A percentile compares a stretch with the other conserved stretches of the same genome.
Conservation (phyloP, 2,113 vertebrate genomes). For the Apistogramma diplotaenia region DNA sequence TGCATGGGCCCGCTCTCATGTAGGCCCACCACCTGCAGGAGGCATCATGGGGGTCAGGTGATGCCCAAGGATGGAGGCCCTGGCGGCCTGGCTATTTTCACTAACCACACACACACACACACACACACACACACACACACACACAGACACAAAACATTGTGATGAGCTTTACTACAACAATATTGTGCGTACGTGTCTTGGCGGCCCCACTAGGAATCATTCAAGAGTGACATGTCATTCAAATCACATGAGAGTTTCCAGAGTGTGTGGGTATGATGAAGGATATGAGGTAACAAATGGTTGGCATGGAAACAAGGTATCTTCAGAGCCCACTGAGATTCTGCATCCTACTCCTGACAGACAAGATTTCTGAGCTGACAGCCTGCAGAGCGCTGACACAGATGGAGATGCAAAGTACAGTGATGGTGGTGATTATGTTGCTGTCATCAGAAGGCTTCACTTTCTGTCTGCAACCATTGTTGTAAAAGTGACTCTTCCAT, state of each 20-base stretch:
- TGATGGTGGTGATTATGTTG: neutral
- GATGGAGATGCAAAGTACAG: constrained; percentile 10
- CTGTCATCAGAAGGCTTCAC: neutral
- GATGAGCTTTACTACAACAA: neutral
- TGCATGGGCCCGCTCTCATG: too few relatives aligned
- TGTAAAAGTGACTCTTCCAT: neutral
- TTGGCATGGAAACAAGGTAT: constrained; percentile 60
- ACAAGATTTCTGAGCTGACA: constrained; percentile 7
- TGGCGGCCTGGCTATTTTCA: neutral
- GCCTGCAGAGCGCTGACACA: constrained; percentile 21
- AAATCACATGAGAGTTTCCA: neutral
- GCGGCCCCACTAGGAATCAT: neutral
- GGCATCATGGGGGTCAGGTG: too few relatives aligned
- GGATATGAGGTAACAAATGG: constrained; percentile 39
- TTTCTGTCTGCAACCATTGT: neutral
- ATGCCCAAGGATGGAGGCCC: too few relatives aligned
- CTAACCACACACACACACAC: neutral
- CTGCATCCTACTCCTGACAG: constrained; percentile 30
- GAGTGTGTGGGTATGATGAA: neutral
- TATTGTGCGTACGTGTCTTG: neutral
- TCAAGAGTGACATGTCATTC: neutral
- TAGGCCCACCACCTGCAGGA: too few relatives aligned
- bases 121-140: too few relatives aligned
- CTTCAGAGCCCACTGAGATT: constrained; percentile 16
- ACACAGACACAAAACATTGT: neutral